Base-by-base conservation (phyloP, 2,888 invertebrate species). In the Drosophila engyochracea region DNA sequence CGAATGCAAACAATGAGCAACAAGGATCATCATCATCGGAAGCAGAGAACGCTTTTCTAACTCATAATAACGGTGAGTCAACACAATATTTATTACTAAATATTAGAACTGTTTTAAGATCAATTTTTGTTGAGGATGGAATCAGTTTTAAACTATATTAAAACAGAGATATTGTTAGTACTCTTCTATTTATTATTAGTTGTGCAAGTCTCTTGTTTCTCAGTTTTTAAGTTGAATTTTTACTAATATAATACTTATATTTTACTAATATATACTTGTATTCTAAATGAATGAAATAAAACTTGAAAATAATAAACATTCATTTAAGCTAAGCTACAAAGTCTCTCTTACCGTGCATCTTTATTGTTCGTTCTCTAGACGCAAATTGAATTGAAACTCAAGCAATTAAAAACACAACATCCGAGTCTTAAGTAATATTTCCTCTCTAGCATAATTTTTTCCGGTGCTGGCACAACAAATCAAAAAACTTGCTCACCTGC, bases 31-130 rank as follows among this genome's bases (percentile, higher is more conserved):
- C 92, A 91, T 93, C 94, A 93, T 94, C 88, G 89, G 93, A 91
- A 95, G 95, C 81, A 95, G 96, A 90, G 94, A 97, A 88, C 96
- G 96, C 93, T 96, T 97, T 94, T 96, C 74, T 92, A 82, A 88
- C 88, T 91, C 92, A 90, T 91, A 97, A 92, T 97, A 92, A 92
- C 89, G 91, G 91, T 92, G 53, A 91, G 92, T 53, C 2, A 19
- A 25, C 6, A 31, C 6, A 14, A 22, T 16, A 10, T 44, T 41
- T 44, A 22, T 44, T 14, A 41, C 41, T n/a, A 22, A 57, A 30
- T 19, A 0, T 30, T n/a, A 9, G 19, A 28, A 10, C 1, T 6
- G 1, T 6, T 30, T 30, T 12, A 6, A 30, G 30, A 30, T 25
- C 2, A 4, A 16, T 16, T 9, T 47, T 25, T 5, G 0, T 3